Conservation (phyloP, 2,888 invertebrate species). For the Antitype chi region DNA sequence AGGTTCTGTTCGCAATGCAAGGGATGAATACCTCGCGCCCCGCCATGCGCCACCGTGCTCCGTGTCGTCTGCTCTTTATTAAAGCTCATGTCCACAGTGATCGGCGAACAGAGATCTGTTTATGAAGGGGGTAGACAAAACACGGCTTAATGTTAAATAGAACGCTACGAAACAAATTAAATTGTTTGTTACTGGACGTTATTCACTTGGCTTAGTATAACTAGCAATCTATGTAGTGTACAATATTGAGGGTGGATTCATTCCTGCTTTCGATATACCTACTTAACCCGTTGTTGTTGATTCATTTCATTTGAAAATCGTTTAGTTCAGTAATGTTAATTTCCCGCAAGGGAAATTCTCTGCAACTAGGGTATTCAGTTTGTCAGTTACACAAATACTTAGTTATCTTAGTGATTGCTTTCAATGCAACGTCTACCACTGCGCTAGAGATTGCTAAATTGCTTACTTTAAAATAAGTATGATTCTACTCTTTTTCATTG, state of each 20-base stretch:
- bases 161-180: not conserved
- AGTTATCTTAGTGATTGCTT: not conserved
- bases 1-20: not conserved
- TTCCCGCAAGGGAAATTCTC: constrained; percentile 5
- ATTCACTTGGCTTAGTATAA: too few relatives aligned
- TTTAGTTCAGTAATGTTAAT: too few relatives aligned
- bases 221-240: too few relatives aligned
- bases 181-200: not conserved
- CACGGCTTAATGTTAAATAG: not conserved
- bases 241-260: too few relatives aligned
- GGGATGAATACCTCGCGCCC: not conserved
- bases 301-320: too few relatives aligned
- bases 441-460: not conserved
- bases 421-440: not conserved
- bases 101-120: constrained; percentile 15
- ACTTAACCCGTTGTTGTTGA: too few relatives aligned
- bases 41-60: not conserved
- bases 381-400: not conserved
- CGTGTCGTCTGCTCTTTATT: constrained; percentile 13
- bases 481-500: not conserved
- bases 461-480: not conserved
- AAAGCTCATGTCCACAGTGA: constrained; percentile 8
- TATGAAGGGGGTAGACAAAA: not conserved
- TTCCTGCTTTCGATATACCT: too few relatives aligned
- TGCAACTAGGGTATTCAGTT: not conserved